Percentiles rank a stretch among this genome's conserved stretches.
phyloP scores from a whole-genome alignment of 2,113 vertebrate species.

The Poeciliopsis occidentalis region DNA sequence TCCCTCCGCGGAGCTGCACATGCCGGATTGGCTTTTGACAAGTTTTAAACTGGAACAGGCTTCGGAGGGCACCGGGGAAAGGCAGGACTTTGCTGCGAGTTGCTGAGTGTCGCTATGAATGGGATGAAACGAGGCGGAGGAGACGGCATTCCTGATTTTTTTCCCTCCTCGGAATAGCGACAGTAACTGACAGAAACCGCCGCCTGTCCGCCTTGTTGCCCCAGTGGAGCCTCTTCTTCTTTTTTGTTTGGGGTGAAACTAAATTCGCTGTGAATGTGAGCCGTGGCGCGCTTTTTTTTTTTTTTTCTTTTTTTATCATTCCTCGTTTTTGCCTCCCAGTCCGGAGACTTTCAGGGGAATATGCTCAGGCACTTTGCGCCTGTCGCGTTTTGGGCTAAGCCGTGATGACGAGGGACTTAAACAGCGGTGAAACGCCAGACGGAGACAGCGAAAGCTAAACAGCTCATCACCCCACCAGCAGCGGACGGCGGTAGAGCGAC shows the following conservation, averaged over 20 bases:
- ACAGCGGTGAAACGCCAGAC: constrained; percentile 49
- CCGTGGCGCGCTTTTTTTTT: constrained; percentile 27
- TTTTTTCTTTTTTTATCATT: no score
- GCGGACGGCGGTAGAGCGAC: constrained; percentile 30
- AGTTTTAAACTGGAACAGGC: no score
- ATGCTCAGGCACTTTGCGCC: neutral
- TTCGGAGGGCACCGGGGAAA: neutral
- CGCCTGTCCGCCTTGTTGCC: constrained; percentile 30
- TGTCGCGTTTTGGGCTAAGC: constrained; percentile 6
- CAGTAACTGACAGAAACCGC: constrained; percentile 3
- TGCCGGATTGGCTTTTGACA: neutral
- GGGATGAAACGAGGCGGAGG: neutral
- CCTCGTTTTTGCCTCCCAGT: neutral
- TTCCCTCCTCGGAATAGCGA: neutral
- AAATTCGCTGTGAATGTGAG: constrained; percentile 12
- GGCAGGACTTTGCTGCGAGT: no score
- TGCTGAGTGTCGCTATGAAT: neutral
- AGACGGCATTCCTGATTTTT: neutral
- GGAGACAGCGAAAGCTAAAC: constrained; percentile 60
- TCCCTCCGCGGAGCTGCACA: neutral
- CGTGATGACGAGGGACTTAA: constrained; percentile 49
- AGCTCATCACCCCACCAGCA: constrained; percentile 25
- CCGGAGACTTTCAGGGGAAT: neutral
- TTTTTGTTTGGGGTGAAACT: constrained; percentile 46
- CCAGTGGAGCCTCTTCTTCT: constrained; percentile 39